Evolutionary conservation across 2,797 vertebrate species (phyloP).

Genomic region (Phoxinus dragarum): DNA sequence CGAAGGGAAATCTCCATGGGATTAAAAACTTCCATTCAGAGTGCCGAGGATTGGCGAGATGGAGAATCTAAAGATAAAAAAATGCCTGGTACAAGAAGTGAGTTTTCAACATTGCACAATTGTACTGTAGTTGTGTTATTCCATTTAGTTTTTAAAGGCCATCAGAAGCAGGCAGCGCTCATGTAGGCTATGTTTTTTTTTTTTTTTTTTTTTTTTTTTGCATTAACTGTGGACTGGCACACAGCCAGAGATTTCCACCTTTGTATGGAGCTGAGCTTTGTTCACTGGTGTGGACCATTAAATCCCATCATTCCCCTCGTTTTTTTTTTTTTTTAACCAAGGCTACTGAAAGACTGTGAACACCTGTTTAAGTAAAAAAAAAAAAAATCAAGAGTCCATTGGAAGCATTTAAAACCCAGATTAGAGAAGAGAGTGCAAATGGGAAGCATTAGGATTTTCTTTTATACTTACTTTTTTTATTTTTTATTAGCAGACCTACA

Average conservation of each 20-base stretch:
- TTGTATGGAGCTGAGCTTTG: constrained; percentile 60
- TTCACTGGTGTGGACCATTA: constrained; percentile 64
- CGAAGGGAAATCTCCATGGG: constrained; percentile 47
- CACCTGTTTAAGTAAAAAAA: constrained; percentile 61
- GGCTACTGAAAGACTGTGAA: constrained; percentile 45
- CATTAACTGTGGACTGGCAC: constrained; percentile 57
- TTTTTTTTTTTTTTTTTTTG: constrained; percentile 35
- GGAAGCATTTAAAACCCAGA: constrained; percentile 58
- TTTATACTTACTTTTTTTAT: constrained; percentile 19
- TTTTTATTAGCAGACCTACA: constrained; percentile 55
- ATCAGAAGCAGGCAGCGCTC: constrained; percentile 48
- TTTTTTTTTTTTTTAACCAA: constrained; percentile 49
- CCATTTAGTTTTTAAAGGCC: constrained; percentile 36
- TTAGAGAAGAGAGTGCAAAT: constrained; percentile 51
- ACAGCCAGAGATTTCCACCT: constrained; percentile 59
- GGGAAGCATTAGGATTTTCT: constrained; percentile 56
- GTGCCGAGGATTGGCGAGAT: constrained; percentile 46
- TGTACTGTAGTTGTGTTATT: not conserved
- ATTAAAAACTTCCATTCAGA: constrained; percentile 54
- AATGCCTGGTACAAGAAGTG: constrained; percentile 6
- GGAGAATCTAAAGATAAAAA: constrained; percentile 47
- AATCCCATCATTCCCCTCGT: constrained; percentile 60
- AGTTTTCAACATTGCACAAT: constrained; percentile 2
- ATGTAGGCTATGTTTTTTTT: not conserved
- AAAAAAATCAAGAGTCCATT: constrained; percentile 53